These are phyloP conservation scores for Hemaris fuciformis DNA, from an alignment of 2,888 invertebrate genomes.

Conservation along the genomic window DNA sequence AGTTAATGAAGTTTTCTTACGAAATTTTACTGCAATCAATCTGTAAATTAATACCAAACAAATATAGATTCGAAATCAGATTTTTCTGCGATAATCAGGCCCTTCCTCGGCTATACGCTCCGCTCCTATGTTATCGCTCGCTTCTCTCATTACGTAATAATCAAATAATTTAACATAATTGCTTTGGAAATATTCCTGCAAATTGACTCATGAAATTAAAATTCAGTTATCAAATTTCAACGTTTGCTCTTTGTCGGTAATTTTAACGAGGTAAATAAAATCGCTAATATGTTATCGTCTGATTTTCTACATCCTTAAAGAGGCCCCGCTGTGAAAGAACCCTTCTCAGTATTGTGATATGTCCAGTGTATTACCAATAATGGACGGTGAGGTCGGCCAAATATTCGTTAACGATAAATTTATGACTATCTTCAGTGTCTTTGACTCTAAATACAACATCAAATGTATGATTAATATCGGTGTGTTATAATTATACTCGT, in stretches of 20 bases:
- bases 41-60: too few relatives aligned
- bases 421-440: neutral
- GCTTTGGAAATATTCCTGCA: neutral
- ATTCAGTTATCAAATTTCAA: conserved; percentile 10
- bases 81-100: too few relatives aligned
- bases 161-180: neutral
- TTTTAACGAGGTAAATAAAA: neutral
- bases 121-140: too few relatives aligned
- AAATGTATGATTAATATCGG: neutral
- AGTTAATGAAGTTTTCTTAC: too few relatives aligned
- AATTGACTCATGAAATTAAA: conserved; percentile 19
- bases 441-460: neutral
- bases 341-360: neutral
- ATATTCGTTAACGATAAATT: neutral
- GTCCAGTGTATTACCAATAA: neutral
- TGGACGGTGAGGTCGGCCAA: neutral
- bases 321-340: neutral
- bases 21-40: too few relatives aligned
- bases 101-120: too few relatives aligned
- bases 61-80: too few relatives aligned
- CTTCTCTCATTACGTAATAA: too few relatives aligned
- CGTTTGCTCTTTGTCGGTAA: conserved; percentile 20
- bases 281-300: neutral
- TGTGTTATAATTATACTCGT: too few relatives aligned
- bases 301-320: neutral